Evolutionary conservation across 2,888 invertebrate genomes (phyloP), one percentile per base, ranked within the genome.

Genomic region (Cerastoderma edule): DNA sequence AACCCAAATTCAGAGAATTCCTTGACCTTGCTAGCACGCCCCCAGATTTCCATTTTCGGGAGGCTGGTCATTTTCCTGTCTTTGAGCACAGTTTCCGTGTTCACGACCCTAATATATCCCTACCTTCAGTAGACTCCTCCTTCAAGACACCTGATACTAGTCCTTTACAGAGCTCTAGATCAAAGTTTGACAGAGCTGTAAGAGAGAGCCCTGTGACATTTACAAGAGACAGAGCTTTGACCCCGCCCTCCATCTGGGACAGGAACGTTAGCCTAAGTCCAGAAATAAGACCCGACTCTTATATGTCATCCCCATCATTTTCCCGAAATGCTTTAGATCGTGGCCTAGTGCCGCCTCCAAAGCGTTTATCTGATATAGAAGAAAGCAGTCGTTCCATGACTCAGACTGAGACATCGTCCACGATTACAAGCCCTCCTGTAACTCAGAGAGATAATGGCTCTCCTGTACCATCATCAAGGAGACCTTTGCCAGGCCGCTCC

Each of bases 401-500:
- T 33, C 50, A 67, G 32, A 79, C 79, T 46, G 73, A 75, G 32
- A 56, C 63, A 1, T 75, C 72, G 8, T 75, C 75, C 19, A 73
- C 75, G 24, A 60, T 72, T 1, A 70, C 72, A 66, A 72, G 13
- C 5, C 75, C 73, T 28, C 67, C 60, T 8, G 35, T 50, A 0
- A 78, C 78, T 4, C 78, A 78, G 28, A 54, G 78, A 16, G 78
- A 78, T 39, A 63, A 53, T 13, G 28, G 53, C 28, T 54, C 71
- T 6, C 64, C 64, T 22, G 54, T 30, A 57, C 35, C 28, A 30
- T 48, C n/a, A 10, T n/a, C 35, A 35, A 16, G 48, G 8, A 5
- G 32, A 22, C 28, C 16, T 6, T 16, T 64, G 48, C 35, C 53
- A 22, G 60, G 75, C 6, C 46, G 44, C 28, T 71, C 75, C 3